Conservation (phyloP, 2,113 vertebrate genomes). For the Rhinopomastus cyanomelas region DNA sequence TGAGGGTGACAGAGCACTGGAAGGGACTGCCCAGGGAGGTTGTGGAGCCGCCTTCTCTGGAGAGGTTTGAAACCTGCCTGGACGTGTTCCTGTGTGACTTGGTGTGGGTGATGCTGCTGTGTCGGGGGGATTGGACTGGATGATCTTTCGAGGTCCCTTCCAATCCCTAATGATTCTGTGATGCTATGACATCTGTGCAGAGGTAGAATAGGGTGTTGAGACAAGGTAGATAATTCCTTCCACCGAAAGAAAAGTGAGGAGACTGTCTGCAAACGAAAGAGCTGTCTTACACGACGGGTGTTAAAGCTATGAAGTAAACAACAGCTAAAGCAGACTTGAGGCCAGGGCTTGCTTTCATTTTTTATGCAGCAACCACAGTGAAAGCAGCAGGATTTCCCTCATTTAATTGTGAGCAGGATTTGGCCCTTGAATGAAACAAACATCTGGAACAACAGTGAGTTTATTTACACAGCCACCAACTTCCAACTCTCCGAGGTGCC, state of each 20-base stretch:
- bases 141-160: too few species aligned
- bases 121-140: too few species aligned
- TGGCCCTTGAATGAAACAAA: slow-evolving; percentile 49
- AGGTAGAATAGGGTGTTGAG: neutral
- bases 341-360: neutral
- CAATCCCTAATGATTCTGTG: too few species aligned
- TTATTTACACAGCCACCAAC: slow-evolving; percentile 60
- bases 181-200: neutral
- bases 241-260: neutral
- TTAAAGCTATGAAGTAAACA: neutral
- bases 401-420: slow-evolving; percentile 41
- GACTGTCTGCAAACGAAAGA: neutral
- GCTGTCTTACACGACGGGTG: neutral
- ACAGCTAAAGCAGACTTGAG: neutral
- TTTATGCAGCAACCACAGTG: neutral
- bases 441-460: slow-evolving; percentile 52
- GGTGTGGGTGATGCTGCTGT: too few species aligned
- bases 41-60: too few species aligned
- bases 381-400: slow-evolving; percentile 36
- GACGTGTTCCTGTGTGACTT: too few species aligned
- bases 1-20: too few species aligned
- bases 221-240: neutral
- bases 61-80: too few species aligned
- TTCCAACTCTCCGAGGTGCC: neutral
- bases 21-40: too few species aligned